These are phyloP conservation scores for Xerus rutilus DNA, from an alignment of 2,797 vertebrate genomes.

Conservation along the genomic window DNA sequence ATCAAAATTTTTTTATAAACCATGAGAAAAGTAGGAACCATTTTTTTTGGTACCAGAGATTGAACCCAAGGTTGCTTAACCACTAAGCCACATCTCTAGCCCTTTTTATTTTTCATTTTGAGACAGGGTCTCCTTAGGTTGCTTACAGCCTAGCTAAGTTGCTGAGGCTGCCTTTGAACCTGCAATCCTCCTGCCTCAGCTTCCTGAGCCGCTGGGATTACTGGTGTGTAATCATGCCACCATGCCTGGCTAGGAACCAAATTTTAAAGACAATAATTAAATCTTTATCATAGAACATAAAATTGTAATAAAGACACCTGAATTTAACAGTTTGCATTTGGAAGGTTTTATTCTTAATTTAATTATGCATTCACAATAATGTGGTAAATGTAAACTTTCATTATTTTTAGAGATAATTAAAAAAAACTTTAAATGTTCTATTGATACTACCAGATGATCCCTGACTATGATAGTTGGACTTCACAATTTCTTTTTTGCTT, in stretches of 20 bases:
- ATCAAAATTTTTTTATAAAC: not conserved
- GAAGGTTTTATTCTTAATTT: slow-evolving; percentile 22
- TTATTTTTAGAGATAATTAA: slow-evolving; percentile 33
- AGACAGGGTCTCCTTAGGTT: no score
- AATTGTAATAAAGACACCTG: not conserved
- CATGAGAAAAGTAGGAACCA: slow-evolving; percentile 3
- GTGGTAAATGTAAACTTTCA: not conserved
- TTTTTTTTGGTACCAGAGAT: no score
- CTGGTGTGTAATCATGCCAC: no score
- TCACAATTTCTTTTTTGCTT: not conserved
- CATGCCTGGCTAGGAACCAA: not conserved
- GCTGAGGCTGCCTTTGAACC: no score
- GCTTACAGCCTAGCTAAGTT: no score
- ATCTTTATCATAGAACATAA: slow-evolving; percentile 20
- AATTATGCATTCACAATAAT: not conserved
- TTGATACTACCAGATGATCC: not conserved
- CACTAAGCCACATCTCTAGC: no score
- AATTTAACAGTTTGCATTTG: not conserved
- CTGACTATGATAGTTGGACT: not conserved
- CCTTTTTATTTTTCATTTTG: no score
- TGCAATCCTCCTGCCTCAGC: no score
- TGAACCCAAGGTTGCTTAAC: no score
- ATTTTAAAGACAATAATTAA: not conserved
- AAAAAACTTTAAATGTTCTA: not conserved
- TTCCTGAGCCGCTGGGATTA: no score